Conservation (phyloP, 2,888 invertebrate species). For the Caprella mutica region DNA sequence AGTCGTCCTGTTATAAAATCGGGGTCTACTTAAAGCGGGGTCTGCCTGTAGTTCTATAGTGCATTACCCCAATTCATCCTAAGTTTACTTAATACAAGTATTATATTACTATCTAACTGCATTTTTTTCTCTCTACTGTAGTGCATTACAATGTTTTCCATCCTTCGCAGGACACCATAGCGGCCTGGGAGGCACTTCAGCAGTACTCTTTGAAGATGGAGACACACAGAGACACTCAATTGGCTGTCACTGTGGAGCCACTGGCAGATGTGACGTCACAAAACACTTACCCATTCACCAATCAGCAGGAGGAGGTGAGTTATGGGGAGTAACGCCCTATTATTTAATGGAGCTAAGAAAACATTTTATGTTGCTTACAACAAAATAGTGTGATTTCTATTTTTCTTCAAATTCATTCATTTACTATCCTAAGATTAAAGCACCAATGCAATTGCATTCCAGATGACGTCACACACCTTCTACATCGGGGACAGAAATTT, state of each 20-base stretch:
- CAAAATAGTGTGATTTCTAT: not conserved
- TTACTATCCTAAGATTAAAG: too few species aligned
- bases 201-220: slow-evolving; percentile 54
- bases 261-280: too few species aligned
- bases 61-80: too few species aligned
- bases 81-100: not conserved
- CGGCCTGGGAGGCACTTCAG: slow-evolving; percentile 31
- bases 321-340: too few species aligned
- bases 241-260: slow-evolving; percentile 24
- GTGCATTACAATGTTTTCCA: not conserved
- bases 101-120: not conserved
- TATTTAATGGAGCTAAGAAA: too few species aligned
- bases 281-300: not conserved
- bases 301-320: too few species aligned
- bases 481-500: slow-evolving; percentile 3
- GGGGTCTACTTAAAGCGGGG: too few species aligned
- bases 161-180: slow-evolving; percentile 25
- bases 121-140: not conserved
- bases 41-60: too few species aligned
- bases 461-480: slow-evolving; percentile 10
- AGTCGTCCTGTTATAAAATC: too few species aligned
- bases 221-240: slow-evolving; percentile 12
- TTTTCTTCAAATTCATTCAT: not conserved
- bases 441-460: too few species aligned
- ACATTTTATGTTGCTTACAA: not conserved